phyloP scores from a whole-genome alignment of 23 tunicate genomes.

The Diplosoma virens region DNA sequence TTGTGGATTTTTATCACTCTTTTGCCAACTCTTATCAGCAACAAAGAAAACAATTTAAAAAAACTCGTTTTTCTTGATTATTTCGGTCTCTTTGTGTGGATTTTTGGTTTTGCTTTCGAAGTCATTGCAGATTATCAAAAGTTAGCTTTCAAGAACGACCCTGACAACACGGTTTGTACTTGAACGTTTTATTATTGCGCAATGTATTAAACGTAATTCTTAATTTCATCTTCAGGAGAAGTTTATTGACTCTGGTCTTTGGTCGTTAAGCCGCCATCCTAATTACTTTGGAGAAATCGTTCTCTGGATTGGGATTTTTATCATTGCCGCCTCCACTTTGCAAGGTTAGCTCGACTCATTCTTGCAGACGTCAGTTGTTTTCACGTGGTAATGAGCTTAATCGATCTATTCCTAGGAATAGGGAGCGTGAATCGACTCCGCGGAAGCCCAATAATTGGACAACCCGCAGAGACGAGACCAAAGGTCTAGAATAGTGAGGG shows the following conservation, averaged over 20 bases:
- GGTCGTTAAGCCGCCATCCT: constrained; percentile 96
- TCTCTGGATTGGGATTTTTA: constrained; percentile 79
- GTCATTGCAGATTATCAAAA: constrained; percentile 86
- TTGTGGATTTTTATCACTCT: constrained; percentile 73
- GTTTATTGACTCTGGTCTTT: constrained; percentile 71
- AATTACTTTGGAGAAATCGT: constrained; percentile 97
- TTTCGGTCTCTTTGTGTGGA: constrained; percentile 71
- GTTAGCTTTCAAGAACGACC: constrained; percentile 48
- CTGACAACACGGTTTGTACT: constrained; percentile 56
- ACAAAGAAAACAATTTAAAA: constrained; percentile 11
- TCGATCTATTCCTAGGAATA: too few species aligned
- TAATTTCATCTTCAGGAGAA: constrained; percentile 60
- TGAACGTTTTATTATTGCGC: background rate
- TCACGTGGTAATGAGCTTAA: too few species aligned
- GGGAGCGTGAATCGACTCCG: too few species aligned
- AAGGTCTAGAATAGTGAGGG: too few species aligned
- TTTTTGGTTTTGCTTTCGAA: constrained; percentile 74
- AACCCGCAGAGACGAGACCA: too few species aligned
- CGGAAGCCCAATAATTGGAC: too few species aligned
- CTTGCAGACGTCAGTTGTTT: too few species aligned
- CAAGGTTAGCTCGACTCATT: constrained; percentile 51
- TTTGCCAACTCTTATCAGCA: constrained; percentile 59
- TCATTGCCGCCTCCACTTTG: constrained; percentile 65
- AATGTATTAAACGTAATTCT: background rate
- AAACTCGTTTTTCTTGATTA: constrained; percentile 49